Evolutionary conservation across 2,888 invertebrate species (phyloP), one percentile per base, ranked within the genome.

Genomic region (Malthinus flaveolus): DNA sequence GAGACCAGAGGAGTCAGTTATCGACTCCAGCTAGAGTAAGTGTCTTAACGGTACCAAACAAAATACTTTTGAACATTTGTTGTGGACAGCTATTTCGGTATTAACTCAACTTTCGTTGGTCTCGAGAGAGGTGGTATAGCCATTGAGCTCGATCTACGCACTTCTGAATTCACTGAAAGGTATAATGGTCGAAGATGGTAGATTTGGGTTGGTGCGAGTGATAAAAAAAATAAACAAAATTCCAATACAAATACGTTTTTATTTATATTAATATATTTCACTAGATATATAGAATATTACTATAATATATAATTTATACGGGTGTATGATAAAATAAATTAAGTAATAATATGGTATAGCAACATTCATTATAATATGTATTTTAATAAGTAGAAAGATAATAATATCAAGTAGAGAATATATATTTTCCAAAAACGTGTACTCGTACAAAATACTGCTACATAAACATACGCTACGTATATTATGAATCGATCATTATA

Each of bases 181-280:
- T n/a, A n/a, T n/a, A n/a, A n/a, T n/a, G n/a, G n/a, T n/a, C n/a
- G n/a, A n/a, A n/a, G n/a, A n/a, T n/a, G 23, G 23, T 23, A 5
- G 23, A 23, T 23, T 23, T 2, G 23, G 2, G 23, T 23, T 23
- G 2, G 23, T 23, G 23, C 23, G 23, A 3, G 23, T 23, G 39
- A 12, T 7, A 11, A 48, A 57, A 61, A 49, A 66, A 67, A 66
- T 67, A 67, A 66, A 58, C 63, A 54, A 54, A 15, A 48, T 23
- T 69, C 73, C 78, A 78, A 78, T 79, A 79, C 78, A 79, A 79
- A 79, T 79, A 78, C 78, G 78, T 75, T 78, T 72, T 78, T 78
- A 78, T 78, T 59, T 79, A 78, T 78, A 77, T 78, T 78, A 75
- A 77, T 79, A 79, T 78, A 78, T 78, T 78, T 78, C 73, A 76